Conservation (phyloP, 2,797 vertebrate species). For the Xiphorhynchus erythropygius region DNA sequence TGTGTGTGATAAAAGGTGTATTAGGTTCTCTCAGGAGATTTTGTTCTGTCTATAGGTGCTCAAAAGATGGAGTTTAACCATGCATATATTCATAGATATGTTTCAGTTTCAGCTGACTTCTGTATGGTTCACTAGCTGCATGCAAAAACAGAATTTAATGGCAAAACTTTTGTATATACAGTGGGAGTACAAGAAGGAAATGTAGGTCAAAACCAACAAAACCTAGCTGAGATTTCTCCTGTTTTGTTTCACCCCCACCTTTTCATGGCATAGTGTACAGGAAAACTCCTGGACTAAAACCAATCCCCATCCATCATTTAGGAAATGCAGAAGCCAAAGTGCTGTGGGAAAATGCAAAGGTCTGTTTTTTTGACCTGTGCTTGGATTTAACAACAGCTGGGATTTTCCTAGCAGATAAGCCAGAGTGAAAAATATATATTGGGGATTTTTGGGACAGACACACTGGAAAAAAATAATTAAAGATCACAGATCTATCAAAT, state of each 20-base stretch:
- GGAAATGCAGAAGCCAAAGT: slow-evolving; percentile 1
- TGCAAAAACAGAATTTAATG: background rate
- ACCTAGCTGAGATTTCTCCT: background rate
- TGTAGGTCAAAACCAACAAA: background rate
- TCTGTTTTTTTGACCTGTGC: background rate
- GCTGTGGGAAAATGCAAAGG: slow-evolving; percentile 34
- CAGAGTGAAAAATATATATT: background rate
- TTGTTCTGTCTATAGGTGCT: background rate
- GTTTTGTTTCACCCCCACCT: slow-evolving; percentile 28
- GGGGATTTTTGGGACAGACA: background rate
- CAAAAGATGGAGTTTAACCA: background rate
- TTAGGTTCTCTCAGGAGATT: background rate
- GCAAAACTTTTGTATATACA: background rate
- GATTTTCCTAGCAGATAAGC: slow-evolving; percentile 8
- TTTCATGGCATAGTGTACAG: background rate
- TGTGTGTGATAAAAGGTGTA: background rate
- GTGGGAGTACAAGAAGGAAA: background rate
- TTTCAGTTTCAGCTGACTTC: background rate
- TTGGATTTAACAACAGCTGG: background rate
- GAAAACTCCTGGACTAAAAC: slow-evolving; percentile 11
- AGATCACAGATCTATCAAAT: background rate
- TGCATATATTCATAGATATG: background rate
- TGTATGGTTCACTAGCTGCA: background rate
- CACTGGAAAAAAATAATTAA: background rate
- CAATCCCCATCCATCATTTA: slow-evolving; percentile 34